Percentiles rank a stretch among this genome's conserved stretches.
These are phyloP conservation scores for Acanthis flammea DNA, from an alignment of 2,797 vertebrate species.

Conservation along the genomic window DNA sequence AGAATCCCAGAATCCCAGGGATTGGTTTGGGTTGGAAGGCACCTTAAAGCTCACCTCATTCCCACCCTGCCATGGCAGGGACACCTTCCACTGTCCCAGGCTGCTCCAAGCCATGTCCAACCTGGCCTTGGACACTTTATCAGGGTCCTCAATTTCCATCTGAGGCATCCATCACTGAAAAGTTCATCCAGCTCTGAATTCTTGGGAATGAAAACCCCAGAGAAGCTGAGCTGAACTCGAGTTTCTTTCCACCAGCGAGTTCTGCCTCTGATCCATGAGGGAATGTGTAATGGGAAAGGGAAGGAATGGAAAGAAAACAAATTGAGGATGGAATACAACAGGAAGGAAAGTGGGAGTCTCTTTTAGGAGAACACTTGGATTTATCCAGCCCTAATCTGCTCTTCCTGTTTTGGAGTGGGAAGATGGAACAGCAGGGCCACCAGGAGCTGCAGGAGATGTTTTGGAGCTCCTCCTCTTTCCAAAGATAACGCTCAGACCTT, in stretches of 20 bases:
- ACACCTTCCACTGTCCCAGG: background rate
- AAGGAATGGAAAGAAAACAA: background rate
- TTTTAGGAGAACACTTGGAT: background rate
- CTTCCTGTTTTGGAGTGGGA: background rate
- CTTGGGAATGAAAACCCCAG: background rate
- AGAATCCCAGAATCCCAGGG: too few relatives aligned
- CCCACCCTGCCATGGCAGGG: too few relatives aligned
- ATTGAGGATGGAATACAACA: background rate
- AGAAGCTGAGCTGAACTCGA: background rate
- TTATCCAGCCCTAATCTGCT: background rate
- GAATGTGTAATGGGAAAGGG: background rate
- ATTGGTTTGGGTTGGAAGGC: too few relatives aligned
- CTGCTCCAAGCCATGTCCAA: fast-evolving
- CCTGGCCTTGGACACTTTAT: background rate
- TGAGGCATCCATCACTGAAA: background rate
- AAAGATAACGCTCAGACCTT: background rate
- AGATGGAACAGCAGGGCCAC: background rate
- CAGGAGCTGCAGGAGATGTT: background rate
- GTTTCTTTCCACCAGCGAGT: background rate
- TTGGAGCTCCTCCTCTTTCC: background rate
- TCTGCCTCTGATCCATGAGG: background rate
- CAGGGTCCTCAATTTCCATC: background rate
- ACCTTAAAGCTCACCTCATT: too few relatives aligned
- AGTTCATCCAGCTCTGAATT: background rate
- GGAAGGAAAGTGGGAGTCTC: background rate